Evolutionary conservation across 1,140 invertebrate species (phyloP), one percentile per base, ranked within the genome.

Genomic region (Apocrypta bakeri): DNA sequence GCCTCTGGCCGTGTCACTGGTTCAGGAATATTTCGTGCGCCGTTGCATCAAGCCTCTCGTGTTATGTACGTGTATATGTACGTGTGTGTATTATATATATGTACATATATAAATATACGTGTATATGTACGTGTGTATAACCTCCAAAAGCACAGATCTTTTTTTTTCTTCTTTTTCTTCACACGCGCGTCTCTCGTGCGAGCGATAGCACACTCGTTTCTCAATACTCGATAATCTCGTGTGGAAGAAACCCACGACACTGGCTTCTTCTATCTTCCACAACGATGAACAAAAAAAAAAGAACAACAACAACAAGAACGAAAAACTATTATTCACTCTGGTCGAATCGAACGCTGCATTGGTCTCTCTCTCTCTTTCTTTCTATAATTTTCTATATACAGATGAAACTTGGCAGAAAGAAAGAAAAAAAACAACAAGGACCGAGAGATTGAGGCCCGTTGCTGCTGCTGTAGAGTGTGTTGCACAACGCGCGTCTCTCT

Each of bases 31-130:
- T 69, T 73, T 81, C 64, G 82, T 75, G 82, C 82, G 81, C 63
- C 80, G 80, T 81, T 77, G 81, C 84, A 85, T 84, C 66, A 56
- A 29, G 11, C 14, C 77, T 14, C 37, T 2, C n/a, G n/a, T n/a
- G n/a, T n/a, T n/a, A n/a, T n/a, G n/a, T n/a, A n/a, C n/a, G n/a
- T n/a, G n/a, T n/a, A n/a, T n/a, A n/a, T n/a, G n/a, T n/a, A n/a
- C n/a, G n/a, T n/a, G n/a, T n/a, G n/a, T n/a, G n/a, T n/a, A n/a
- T n/a, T n/a, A n/a, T n/a, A n/a, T n/a, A n/a, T n/a, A n/a, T n/a
- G n/a, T n/a, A n/a, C n/a, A n/a, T n/a, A n/a, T n/a, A n/a, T n/a
- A n/a, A n/a, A n/a, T n/a, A n/a, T n/a, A n/a, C n/a, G n/a, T n/a
- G n/a, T n/a, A n/a, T n/a, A n/a, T n/a, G n/a, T n/a, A n/a, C n/a